Percentiles rank a stretch among this genome's conserved stretches.
Conservation (phyloP, 2,113 vertebrate species). For the Gymnocephalus cernua region DNA sequence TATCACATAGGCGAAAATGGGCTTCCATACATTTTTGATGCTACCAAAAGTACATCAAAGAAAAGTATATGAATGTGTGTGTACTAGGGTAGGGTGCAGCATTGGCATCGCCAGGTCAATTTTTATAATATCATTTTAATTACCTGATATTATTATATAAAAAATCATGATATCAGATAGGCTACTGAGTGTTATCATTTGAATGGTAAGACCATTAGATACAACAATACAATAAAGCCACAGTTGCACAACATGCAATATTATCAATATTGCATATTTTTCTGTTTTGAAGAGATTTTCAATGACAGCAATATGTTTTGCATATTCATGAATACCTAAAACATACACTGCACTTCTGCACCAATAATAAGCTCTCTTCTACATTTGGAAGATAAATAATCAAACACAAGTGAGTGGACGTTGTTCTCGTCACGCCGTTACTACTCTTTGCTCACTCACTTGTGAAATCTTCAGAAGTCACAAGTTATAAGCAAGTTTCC, state of each 20-base stretch:
- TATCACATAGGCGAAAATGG: no score
- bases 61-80: no score
- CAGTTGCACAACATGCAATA: no score
- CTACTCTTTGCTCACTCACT: neutral
- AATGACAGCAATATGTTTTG: neutral
- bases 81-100: no score
- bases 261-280: neutral
- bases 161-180: neutral
- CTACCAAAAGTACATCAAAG: no score
- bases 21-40: no score
- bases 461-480: no score
- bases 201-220: neutral
- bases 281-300: neutral
- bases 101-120: no score
- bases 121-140: no score
- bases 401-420: neutral
- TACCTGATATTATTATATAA: no score
- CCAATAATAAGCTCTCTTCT: neutral
- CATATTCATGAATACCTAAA: neutral
- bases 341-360: neutral
- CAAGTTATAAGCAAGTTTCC: neutral
- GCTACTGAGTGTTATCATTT: neutral
- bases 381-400: neutral
- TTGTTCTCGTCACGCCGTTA: neutral
- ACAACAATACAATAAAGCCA: neutral